Conservation (phyloP, 1,140 invertebrate species). For the Leptinotarsa defecta region DNA sequence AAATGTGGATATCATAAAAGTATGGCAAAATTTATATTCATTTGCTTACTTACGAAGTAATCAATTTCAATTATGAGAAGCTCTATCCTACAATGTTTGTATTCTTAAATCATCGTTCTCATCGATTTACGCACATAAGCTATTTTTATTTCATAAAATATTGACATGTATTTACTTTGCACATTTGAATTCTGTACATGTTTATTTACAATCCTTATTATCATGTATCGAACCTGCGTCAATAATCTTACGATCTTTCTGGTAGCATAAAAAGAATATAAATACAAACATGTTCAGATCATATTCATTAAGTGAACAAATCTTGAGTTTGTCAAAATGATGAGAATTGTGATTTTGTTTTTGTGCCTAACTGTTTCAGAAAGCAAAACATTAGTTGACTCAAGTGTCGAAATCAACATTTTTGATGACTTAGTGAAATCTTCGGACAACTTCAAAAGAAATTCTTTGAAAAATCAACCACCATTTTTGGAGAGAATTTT, state of each 20-base stretch:
- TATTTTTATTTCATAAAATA: not conserved
- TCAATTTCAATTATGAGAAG: too few relatives aligned
- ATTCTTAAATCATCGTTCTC: too few relatives aligned
- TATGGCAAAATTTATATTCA: too few relatives aligned
- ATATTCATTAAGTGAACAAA: not conserved
- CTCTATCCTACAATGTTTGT: too few relatives aligned
- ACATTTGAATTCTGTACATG: not conserved
- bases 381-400: not conserved
- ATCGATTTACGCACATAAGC: not conserved
- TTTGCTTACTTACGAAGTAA: too few relatives aligned
- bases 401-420: too few relatives aligned
- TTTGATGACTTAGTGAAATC: too few relatives aligned
- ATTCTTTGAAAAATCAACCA: not conserved
- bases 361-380: not conserved
- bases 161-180: not conserved
- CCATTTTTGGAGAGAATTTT: not conserved
- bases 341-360: not conserved
- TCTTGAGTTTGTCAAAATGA: not conserved
- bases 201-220: not conserved
- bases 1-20: too few relatives aligned
- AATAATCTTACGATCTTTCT: not conserved
- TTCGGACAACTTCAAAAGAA: too few relatives aligned
- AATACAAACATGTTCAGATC: not conserved
- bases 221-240: not conserved
- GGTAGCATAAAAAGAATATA: not conserved